phyloP scores from a whole-genome alignment of 2,888 invertebrate genomes.

The Punctoribates punctum region DNA sequence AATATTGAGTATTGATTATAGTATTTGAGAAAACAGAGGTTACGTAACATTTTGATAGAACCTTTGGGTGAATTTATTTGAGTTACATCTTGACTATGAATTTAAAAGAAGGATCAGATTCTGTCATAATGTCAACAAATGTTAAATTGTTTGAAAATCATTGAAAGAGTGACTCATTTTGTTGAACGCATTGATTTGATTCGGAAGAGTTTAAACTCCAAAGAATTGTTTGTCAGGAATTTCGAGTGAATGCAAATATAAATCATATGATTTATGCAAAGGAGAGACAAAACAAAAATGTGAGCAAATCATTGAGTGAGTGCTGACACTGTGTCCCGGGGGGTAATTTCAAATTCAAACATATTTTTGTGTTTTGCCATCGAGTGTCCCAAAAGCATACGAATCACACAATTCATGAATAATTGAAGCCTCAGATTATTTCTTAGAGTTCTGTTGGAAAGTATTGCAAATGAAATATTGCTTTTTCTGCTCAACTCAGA shows the following conservation, averaged over 20 bases:
- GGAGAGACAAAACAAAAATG: not conserved
- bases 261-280: not conserved
- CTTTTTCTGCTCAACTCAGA: not conserved
- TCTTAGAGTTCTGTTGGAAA: not conserved
- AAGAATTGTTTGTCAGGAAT: constrained; percentile 1
- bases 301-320: not conserved
- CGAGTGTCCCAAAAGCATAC: constrained; percentile 15
- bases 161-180: constrained; percentile 18
- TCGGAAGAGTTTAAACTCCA: not conserved
- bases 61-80: too few relatives aligned
- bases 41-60: not conserved
- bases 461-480: not conserved
- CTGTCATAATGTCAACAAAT: constrained; percentile 31
- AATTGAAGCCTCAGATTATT: constrained; percentile 22
- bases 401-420: constrained; percentile 29
- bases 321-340: not conserved
- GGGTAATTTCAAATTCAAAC: constrained; percentile 23
- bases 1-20: too few relatives aligned
- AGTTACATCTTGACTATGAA: too few relatives aligned
- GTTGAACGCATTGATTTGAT: not conserved
- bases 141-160: not conserved
- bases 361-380: constrained; percentile 28
- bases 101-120: not conserved
- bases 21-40: too few relatives aligned
- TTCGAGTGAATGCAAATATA: constrained; percentile 15